Percentiles rank a stretch among this genome's conserved stretches.
These are phyloP conservation scores for Protosalanx chinensis DNA, from an alignment of 2,797 vertebrate genomes.

Conservation along the genomic window DNA sequence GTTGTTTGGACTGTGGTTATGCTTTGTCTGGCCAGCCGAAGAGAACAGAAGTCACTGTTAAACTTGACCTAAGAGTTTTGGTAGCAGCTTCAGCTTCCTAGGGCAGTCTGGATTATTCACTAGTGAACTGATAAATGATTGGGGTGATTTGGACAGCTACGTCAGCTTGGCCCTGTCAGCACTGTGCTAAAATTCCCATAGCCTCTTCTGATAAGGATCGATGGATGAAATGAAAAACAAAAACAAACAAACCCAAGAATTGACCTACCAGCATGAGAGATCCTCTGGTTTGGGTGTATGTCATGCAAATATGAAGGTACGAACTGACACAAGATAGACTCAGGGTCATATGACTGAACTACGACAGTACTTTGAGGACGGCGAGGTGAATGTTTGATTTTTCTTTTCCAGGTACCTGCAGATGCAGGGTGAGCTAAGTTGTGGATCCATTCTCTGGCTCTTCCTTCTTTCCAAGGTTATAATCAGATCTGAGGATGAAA, in stretches of 20 bases:
- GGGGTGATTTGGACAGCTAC: no score
- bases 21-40: conserved; percentile 44
- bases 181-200: no score
- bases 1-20: conserved; percentile 65
- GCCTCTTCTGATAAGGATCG: no score
- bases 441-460: conserved; percentile 62
- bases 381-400: conserved; percentile 19
- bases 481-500: conserved; percentile 68
- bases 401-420: conserved; percentile 26
- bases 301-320: conserved; percentile 31
- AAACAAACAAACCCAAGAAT: conserved; percentile 34
- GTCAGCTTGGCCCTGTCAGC: no score
- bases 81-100: conserved; percentile 28
- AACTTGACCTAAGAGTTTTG: conserved; percentile 48
- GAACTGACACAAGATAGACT: conserved; percentile 28
- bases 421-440: conserved; percentile 58
- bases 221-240: conserved; percentile 7
- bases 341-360: conserved; percentile 34
- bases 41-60: conserved; percentile 47
- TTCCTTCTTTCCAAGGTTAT: conserved; percentile 67
- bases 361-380: conserved; percentile 20
- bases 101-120: background rate
- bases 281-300: conserved; percentile 38
- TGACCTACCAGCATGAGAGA: conserved; percentile 27
- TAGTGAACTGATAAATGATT: background rate